Conservation (phyloP, 2,113 vertebrate genomes). For the Erinaceus europaeus region DNA sequence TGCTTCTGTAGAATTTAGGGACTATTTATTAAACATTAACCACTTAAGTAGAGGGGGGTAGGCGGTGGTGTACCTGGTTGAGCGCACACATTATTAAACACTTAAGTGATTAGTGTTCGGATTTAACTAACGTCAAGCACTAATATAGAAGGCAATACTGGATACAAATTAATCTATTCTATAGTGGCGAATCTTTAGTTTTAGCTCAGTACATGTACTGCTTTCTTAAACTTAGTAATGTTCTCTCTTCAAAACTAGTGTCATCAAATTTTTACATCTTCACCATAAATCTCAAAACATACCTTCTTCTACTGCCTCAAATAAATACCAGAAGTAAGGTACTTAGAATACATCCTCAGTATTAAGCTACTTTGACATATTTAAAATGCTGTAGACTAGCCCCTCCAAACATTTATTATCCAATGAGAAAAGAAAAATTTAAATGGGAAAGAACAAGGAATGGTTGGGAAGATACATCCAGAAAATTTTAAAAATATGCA, state of each 20-base stretch:
- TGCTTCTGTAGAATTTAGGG: neutral
- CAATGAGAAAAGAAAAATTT: neutral
- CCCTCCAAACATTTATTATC: neutral
- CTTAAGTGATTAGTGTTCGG: neutral
- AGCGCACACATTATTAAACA: neutral
- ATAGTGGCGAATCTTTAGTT: neutral
- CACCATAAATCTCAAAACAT: neutral
- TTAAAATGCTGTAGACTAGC: neutral
- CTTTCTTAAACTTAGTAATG: neutral
- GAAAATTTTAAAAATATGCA: slow-evolving; percentile 24
- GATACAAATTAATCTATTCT: neutral
- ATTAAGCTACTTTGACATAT: neutral
- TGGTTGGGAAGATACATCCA: neutral
- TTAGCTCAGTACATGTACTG: neutral
- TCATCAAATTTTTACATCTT: neutral
- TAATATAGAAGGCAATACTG: neutral
- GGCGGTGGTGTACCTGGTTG: too few relatives aligned
- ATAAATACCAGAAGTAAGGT: neutral
- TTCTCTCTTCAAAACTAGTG: neutral
- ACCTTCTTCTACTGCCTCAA: neutral
- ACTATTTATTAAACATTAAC: too few relatives aligned
- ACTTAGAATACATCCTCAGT: neutral
- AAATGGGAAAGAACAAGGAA: neutral
- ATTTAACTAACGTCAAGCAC: neutral
- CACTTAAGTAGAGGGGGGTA: too few relatives aligned